Conservation (phyloP, 1,140 invertebrate genomes). For the Solenopsis fugax region DNA sequence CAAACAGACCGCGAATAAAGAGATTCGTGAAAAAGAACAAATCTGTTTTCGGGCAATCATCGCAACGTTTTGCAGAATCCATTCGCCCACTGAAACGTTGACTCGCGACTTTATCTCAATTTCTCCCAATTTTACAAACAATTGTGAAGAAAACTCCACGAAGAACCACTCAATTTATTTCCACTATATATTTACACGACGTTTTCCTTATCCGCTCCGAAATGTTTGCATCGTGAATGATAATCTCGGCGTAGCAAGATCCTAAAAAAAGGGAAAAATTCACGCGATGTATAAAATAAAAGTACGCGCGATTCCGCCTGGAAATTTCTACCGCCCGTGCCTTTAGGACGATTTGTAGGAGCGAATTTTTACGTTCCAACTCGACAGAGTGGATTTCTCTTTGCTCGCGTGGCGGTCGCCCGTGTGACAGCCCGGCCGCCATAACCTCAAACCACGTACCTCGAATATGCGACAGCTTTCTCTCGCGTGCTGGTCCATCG, state of each 20-base stretch:
- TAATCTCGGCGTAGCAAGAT: neutral
- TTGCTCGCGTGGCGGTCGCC: neutral
- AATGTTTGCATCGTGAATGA: neutral
- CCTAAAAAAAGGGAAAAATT: neutral
- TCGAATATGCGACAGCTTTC: neutral
- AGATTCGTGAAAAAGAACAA: neutral
- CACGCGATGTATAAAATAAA: neutral
- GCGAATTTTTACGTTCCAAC: neutral
- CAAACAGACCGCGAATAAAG: neutral
- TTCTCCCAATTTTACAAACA: neutral
- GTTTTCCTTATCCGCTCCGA: neutral
- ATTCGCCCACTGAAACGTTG: neutral
- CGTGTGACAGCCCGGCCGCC: constrained; percentile 24
- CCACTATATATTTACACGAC: neutral
- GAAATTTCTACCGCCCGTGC: neutral
- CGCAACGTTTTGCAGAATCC: too few relatives aligned
- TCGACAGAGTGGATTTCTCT: neutral
- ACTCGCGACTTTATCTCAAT: neutral
- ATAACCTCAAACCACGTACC: constrained; percentile 71
- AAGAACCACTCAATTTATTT: neutral
- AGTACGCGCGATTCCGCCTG: neutral
- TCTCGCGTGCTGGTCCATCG: constrained; percentile 39
- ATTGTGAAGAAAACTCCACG: neutral
- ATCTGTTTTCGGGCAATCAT: neutral
- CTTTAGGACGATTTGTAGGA: neutral